Base-by-base conservation (phyloP, 1,140 invertebrate species). In the Hyles vespertilio region DNA sequence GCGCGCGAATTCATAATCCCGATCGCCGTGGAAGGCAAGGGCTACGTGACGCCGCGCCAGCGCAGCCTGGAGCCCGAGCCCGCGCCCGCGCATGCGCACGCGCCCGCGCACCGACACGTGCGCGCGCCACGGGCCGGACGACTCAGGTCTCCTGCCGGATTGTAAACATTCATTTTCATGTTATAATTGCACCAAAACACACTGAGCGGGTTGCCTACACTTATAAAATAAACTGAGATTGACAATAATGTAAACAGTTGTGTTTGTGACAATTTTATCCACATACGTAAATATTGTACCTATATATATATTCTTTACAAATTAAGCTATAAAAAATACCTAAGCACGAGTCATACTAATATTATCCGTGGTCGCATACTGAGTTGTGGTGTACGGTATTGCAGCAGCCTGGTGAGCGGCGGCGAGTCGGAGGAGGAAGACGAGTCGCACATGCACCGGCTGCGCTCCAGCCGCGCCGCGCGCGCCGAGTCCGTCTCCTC, bases 1-100 rank as follows among this genome's bases (percentile, higher is more conserved):
- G 95, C 95, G 7, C 89, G 96, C 11, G 96, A 97, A 86, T 96
- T 96, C 69, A 96, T 97, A 72, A 97, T 97, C 86, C 96, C 96
- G 1, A 97, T 97, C 70, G 94, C 95, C 10, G 93, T 97, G 47
- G 96, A 97, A 89, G 95, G 95, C 60, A 95, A 95, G 60, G 95
- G 95, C 53, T 96, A 94, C 76, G 93, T 96, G 32, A 96, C 95
- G 12, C 95, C 95, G 10, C 89, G 94, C 32, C 93, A 94, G 51
- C 92, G 93, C 59, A 95, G 93, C 72, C 89, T 94, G 32, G 94
- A 95, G 77, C 94, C 94, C 2, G 93, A 93, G 59, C 91, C 92
- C 46, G 81, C 79, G 84, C 88, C 81, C 91, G 80, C 79, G 89
- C 91, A 47, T 90, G 3, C 54, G 33, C 10, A 75, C 85, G 51